Percentiles rank a stretch among this genome's conserved stretches.
phyloP scores from a whole-genome alignment of 2,113 vertebrate genomes.

The Ptyas mucosa region DNA sequence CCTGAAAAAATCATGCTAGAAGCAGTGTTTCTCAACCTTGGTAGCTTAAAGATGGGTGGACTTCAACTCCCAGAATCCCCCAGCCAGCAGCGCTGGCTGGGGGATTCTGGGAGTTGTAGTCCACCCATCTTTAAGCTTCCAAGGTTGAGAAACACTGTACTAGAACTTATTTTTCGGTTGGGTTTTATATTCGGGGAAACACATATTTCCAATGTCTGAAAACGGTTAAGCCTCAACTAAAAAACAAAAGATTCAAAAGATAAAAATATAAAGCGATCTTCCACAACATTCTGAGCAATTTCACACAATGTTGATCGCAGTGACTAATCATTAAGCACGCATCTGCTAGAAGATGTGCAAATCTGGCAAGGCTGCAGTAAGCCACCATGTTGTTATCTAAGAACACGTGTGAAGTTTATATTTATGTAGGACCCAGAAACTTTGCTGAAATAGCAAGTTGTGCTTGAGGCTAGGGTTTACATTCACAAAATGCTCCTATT shows the following conservation, averaged over 20 bases:
- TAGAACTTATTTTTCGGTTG: too few species aligned
- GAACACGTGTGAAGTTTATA: neutral
- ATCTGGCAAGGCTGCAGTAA: neutral
- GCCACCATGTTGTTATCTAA: neutral
- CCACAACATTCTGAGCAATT: neutral
- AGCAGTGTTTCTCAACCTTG: too few species aligned
- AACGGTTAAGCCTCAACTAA: neutral
- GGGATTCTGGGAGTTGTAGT: too few species aligned
- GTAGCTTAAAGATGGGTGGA: too few species aligned
- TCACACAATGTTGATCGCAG: neutral
- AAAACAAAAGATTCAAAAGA: neutral
- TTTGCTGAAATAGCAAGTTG: neutral
- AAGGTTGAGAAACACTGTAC: too few species aligned
- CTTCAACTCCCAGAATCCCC: too few species aligned
- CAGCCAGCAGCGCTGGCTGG: too few species aligned
- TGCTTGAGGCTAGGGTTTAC: neutral
- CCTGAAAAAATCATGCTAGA: too few species aligned
- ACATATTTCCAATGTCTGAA: neutral
- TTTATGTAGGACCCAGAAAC: neutral
- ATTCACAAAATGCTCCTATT: neutral
- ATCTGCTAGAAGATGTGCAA: neutral
- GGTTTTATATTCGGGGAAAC: too few species aligned
- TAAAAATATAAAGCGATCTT: neutral
- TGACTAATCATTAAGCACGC: neutral
- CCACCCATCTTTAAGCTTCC: too few species aligned